Conservation (phyloP, 2,113 vertebrate genomes). For the Podarcis cretensis region DNA sequence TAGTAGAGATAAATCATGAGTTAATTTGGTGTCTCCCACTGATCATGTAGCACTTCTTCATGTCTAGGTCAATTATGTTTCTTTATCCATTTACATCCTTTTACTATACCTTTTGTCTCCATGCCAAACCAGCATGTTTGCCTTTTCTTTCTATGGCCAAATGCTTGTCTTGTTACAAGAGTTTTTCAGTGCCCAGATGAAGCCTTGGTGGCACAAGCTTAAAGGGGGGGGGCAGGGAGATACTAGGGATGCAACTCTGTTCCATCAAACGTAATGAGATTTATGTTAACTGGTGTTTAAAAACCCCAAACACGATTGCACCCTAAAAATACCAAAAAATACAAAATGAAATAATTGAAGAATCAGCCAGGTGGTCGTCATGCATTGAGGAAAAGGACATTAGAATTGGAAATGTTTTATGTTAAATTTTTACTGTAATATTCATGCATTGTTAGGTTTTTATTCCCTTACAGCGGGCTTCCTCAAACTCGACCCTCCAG, state of each 20-base stretch:
- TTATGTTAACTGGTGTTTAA: not conserved
- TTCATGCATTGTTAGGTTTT: too few species aligned
- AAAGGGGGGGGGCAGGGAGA: not conserved
- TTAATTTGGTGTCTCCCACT: not conserved
- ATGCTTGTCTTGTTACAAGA: not conserved
- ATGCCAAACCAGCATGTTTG: not conserved
- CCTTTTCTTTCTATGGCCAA: not conserved
- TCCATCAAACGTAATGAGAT: not conserved
- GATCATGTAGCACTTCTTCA: not conserved
- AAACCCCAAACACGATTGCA: not conserved
- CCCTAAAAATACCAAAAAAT: not conserved
- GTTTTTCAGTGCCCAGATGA: not conserved
- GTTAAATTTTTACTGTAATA: not conserved
- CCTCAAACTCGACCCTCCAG: too few species aligned
- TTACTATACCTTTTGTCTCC: constrained; percentile 16
- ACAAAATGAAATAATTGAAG: not conserved
- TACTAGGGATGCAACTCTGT: not conserved
- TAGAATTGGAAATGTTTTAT: not conserved
- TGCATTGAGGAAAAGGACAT: not conserved
- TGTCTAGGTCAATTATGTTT: not conserved
- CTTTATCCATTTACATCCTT: not conserved
- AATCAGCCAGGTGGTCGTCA: not conserved
- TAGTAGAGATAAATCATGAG: not conserved
- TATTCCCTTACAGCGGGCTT: not conserved
- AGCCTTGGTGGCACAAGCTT: not conserved